Conservation (phyloP, 2,797 vertebrate genomes). For the Limnodromus scolopaceus region DNA sequence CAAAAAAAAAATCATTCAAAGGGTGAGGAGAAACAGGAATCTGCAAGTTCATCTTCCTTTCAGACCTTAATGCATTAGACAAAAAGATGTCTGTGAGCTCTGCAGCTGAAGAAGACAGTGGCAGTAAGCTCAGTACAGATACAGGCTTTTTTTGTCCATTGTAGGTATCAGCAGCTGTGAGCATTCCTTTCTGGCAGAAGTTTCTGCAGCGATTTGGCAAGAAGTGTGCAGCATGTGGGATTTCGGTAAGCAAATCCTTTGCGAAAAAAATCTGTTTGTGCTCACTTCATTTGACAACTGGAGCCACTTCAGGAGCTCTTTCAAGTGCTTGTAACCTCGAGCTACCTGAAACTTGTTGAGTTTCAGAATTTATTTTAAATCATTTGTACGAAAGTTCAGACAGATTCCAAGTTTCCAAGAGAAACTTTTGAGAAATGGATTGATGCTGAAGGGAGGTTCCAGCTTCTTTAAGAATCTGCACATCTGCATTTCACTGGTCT, state of each 20-base stretch:
- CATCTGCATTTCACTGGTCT: not conserved
- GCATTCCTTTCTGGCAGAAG: constrained; percentile 95
- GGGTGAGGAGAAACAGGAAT: not conserved
- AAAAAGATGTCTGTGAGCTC: not conserved
- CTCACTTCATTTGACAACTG: not conserved
- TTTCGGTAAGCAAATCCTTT: constrained; percentile 84
- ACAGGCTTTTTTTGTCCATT: not conserved
- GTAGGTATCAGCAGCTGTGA: constrained; percentile 91
- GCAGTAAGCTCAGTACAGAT: not conserved
- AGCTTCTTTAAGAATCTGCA: not conserved
- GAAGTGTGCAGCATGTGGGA: constrained; percentile 91
- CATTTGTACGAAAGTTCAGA: not conserved
- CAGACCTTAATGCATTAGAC: not conserved
- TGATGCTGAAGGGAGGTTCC: not conserved
- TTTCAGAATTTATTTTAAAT: constrained; percentile 14
- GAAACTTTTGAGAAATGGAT: not conserved
- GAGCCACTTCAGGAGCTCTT: not conserved
- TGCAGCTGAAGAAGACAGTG: not conserved
- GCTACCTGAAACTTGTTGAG: not conserved
- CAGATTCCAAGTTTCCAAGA: constrained; percentile 15
- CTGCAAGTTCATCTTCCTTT: not conserved
- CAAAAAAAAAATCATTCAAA: not conserved
- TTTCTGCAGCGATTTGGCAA: constrained; percentile 93
- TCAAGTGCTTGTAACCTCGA: not conserved
- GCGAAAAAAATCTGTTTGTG: not conserved